phyloP scores from a whole-genome alignment of 1,140 invertebrate genomes.

The Druon quercuslanigerum region DNA sequence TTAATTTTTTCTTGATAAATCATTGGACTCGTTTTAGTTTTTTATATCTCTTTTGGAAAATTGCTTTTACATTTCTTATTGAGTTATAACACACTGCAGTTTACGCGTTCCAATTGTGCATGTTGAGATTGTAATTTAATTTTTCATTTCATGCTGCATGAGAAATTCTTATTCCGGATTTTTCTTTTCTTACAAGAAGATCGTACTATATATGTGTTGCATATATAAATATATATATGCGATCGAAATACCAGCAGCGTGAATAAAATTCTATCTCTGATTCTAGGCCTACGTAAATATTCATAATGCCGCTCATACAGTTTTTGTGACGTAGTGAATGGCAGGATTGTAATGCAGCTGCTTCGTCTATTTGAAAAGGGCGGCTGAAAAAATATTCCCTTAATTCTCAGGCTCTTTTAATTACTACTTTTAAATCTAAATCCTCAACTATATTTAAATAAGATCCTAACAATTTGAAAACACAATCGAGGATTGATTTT shows the following conservation, averaged over 20 bases:
- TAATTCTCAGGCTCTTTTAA: background rate
- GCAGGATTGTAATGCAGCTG: slow-evolving; percentile 2
- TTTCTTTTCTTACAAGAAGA: slow-evolving; percentile 7
- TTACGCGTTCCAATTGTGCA: slow-evolving; percentile 9
- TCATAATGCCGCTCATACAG: background rate
- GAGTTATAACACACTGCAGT: background rate
- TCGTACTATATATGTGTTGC: background rate
- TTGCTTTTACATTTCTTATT: background rate
- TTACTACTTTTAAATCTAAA: background rate
- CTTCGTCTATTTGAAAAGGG: background rate
- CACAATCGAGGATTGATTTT: background rate
- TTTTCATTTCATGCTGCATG: slow-evolving; percentile 15
- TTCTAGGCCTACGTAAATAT: slow-evolving; percentile 23
- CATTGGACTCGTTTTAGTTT: background rate
- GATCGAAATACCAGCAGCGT: background rate
- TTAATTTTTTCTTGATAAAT: background rate
- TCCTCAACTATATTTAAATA: too few relatives aligned
- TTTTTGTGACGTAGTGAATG: background rate
- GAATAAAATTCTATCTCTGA: slow-evolving; percentile 20
- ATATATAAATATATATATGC: background rate
- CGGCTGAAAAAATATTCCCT: background rate
- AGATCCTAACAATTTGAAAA: too few relatives aligned
- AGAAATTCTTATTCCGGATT: slow-evolving; percentile 17
- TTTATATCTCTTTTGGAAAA: background rate
- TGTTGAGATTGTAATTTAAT: slow-evolving; percentile 18